These are phyloP conservation scores for Aplochiton taeniatus DNA, from an alignment of 2,797 vertebrate genomes.

Conservation along the genomic window DNA sequence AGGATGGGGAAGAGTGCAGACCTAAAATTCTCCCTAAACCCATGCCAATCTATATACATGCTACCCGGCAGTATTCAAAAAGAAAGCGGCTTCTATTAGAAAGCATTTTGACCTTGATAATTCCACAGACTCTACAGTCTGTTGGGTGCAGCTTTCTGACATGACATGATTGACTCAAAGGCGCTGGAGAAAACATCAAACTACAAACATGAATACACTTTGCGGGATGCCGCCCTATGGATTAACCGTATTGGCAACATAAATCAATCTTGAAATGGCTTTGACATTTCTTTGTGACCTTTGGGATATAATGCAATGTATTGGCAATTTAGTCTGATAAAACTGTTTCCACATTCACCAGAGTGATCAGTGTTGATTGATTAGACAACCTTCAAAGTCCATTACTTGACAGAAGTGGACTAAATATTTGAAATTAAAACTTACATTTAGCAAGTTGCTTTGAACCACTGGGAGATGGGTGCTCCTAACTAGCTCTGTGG, in stretches of 20 bases:
- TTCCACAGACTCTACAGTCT: too few relatives aligned
- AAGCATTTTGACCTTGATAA: too few relatives aligned
- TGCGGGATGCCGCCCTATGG: conserved; percentile 1
- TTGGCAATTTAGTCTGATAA: not conserved
- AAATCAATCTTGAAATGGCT: conserved; percentile 88
- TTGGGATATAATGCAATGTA: conserved; percentile 70
- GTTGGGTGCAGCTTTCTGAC: too few relatives aligned
- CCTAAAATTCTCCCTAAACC: too few relatives aligned
- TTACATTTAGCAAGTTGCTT: conserved; percentile 79
- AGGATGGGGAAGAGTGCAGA: too few relatives aligned
- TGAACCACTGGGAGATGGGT: conserved; percentile 49
- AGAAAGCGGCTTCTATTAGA: too few relatives aligned
- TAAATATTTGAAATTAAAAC: conserved; percentile 25
- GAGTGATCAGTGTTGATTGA: not conserved
- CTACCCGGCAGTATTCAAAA: too few relatives aligned
- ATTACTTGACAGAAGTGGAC: not conserved
- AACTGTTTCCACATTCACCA: not conserved
- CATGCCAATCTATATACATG: too few relatives aligned
- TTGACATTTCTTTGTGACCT: conserved; percentile 89
- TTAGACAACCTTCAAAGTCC: not conserved
- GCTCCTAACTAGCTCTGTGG: conserved; percentile 70
- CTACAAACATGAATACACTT: not conserved
- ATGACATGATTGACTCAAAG: too few relatives aligned
- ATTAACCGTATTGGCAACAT: conserved; percentile 72
- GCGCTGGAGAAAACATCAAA: too few relatives aligned